Conservation (phyloP, 2,888 invertebrate genomes). For the Microctonus brassicae region DNA sequence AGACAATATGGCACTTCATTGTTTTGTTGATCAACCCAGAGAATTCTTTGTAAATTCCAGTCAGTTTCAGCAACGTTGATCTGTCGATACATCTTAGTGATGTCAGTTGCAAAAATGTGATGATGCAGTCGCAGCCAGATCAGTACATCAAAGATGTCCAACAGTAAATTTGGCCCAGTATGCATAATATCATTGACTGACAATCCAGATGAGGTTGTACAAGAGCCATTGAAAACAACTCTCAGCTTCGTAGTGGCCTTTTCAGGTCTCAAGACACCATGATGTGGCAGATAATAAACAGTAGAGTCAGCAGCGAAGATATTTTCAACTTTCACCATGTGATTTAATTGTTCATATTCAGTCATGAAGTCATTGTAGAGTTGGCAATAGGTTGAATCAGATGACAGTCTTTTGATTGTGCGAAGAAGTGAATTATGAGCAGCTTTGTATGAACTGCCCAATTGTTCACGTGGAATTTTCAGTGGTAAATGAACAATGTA, state of each 20-base stretch:
- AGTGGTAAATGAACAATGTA: too few relatives aligned
- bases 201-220: not conserved
- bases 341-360: not conserved
- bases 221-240: slow-evolving; percentile 31
- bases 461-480: too few relatives aligned
- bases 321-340: not conserved
- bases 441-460: too few relatives aligned
- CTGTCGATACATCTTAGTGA: slow-evolving; percentile 27
- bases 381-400: not conserved
- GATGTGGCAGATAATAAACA: not conserved
- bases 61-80: slow-evolving; percentile 12
- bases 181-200: slow-evolving; percentile 27
- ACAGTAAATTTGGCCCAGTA: not conserved
- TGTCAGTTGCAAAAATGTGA: too few relatives aligned
- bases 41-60: slow-evolving; percentile 28
- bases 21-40: slow-evolving; percentile 12
- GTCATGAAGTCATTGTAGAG: not conserved
- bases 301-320: not conserved
- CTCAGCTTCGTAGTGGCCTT: slow-evolving; percentile 13
- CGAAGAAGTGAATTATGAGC: too few relatives aligned
- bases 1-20: not conserved
- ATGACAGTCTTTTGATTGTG: not conserved
- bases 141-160: too few relatives aligned
- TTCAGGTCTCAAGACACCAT: slow-evolving; percentile 1
- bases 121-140: too few relatives aligned